Percentiles rank a stretch among this genome's conserved stretches.
phyloP scores from a whole-genome alignment of 1,140 invertebrate species.

The Hydropsyche tenuis region DNA sequence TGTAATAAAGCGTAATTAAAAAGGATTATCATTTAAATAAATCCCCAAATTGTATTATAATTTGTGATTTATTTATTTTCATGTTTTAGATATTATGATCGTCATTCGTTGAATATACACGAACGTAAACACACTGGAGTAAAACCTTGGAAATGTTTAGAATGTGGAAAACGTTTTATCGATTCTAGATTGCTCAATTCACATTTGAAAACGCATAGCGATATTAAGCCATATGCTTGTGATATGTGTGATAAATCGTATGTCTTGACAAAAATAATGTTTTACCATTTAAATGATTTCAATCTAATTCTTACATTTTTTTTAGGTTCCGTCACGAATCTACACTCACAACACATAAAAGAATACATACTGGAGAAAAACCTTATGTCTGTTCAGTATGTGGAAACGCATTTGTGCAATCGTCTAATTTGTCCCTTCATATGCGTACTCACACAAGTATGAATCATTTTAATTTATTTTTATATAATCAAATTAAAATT shows the following conservation, averaged over 20 bases:
- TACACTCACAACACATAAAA: conserved; percentile 66
- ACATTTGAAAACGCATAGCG: conserved; percentile 63
- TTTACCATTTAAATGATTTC: conserved; percentile 47
- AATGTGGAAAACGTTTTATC: conserved; percentile 54
- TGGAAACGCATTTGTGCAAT: conserved; percentile 67
- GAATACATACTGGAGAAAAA: conserved; percentile 71
- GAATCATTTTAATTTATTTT: conserved; percentile 51
- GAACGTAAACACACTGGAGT: conserved; percentile 73
- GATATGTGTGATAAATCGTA: conserved; percentile 64
- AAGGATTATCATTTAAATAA: neutral
- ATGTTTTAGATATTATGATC: conserved; percentile 70
- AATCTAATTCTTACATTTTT: conserved; percentile 25
- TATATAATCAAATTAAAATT: conserved; percentile 44
- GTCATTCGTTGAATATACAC: conserved; percentile 65
- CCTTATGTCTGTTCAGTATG: conserved; percentile 66
- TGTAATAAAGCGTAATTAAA: conserved; percentile 53
- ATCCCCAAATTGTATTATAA: conserved; percentile 47
- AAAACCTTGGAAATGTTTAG: conserved; percentile 66
- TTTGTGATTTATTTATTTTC: conserved; percentile 48
- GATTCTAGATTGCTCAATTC: conserved; percentile 57
- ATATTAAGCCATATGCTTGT: conserved; percentile 66
- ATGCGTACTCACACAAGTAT: conserved; percentile 69
- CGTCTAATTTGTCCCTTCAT: conserved; percentile 81
- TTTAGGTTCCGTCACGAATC: conserved; percentile 67
- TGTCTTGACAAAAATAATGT: conserved; percentile 54